Base-by-base conservation (phyloP, 2,888 invertebrate genomes). In the Elegia similella region DNA sequence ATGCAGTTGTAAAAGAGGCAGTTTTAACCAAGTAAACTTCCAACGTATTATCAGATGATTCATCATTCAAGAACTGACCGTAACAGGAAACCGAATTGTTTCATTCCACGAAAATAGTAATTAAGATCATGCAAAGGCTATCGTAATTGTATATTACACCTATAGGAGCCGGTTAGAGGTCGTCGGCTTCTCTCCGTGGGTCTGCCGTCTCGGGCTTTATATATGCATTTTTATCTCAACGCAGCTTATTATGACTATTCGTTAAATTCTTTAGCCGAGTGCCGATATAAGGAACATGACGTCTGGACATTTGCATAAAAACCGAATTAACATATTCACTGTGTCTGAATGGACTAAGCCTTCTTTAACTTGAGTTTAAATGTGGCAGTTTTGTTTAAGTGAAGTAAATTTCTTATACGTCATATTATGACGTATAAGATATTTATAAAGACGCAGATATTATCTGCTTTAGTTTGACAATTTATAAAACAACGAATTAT, bases 121-220 rank as follows among this genome's bases (percentile, higher is more conserved):
- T 85, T 83, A 86, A 80, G 73, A 80, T 76, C 76, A 75, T 73
- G 75, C 75, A 70, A 71, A 78, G 71, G 71, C 67, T 75, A 76
- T 77, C 65, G 76, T 81, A 81, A 80, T 76, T 66, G 57, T 59
- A 64, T 71, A 73, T 75, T 72, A 78, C 75, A 69, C 68, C 73
- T 76, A 78, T 62, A 38, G 38, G 13, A 62, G 68, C 71, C 68
- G 65, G 67, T 68, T 60, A 54, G 58, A 38, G 74, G 68, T 78
- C 74, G 64, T 61, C 57, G 70, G 47, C 66, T 57, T 55, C 15
- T 52, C 52, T 23, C 54, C 55, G 59, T 62, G 63, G 62, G 65
- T 48, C 48, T 67, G 69, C 64, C 56, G 46, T 57, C 56, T 12
- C 60, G 34, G 62, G 62, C 63, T 71, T 66, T 62, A 67, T 47